Base-by-base conservation (phyloP, 2,888 invertebrate species). In the Agrilus cyanescens region DNA sequence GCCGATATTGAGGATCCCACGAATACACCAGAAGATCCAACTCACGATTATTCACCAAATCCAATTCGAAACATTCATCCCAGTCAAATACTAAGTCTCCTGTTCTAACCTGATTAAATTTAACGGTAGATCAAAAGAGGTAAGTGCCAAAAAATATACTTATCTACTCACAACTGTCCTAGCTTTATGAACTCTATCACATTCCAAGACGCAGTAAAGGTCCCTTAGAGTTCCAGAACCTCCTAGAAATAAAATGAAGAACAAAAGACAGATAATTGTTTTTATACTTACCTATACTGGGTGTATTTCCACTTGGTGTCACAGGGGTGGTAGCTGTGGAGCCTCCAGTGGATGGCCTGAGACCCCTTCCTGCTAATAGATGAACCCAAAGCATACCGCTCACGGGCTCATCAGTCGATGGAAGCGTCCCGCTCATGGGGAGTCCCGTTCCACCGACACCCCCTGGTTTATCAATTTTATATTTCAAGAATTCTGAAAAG, bases 1-100 rank as follows among this genome's bases (percentile, higher is more conserved):
- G 97, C 57, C 97, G 77, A 62, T 91, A 91, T 65, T 96, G 95
- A 1, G 96, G 96, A 71, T 98, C 97, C 98, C 98, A 98, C 6
- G 94, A 95, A 69, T 98, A 98, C 39, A 98, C 91, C 52, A 97
- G 75, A 51, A 98, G 85, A 61, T 97, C 95, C 52, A 97, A 72
- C 65, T 96, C 93, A 56, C 88, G 81, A 60, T 94, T 94, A 59
- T 90, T 87, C 34, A 95, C 91, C 48, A 97, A 72, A 62, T 98
- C 97, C 57, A 98, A 72, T 63, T 98, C 97, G 62, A 98, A 98
- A 12, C 93, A 91, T 66, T 98, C 98, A 62, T 97, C 95, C 98
- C 98, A 98, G 68, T 97, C 95, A 66, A 96, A 97, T 62, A 93
- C 90, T 37, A 95, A 76, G 64, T 95, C 95, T 3, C 94, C 94